Conservation (phyloP, 2,888 invertebrate species). For the Lasioglossum oenotherae region DNA sequence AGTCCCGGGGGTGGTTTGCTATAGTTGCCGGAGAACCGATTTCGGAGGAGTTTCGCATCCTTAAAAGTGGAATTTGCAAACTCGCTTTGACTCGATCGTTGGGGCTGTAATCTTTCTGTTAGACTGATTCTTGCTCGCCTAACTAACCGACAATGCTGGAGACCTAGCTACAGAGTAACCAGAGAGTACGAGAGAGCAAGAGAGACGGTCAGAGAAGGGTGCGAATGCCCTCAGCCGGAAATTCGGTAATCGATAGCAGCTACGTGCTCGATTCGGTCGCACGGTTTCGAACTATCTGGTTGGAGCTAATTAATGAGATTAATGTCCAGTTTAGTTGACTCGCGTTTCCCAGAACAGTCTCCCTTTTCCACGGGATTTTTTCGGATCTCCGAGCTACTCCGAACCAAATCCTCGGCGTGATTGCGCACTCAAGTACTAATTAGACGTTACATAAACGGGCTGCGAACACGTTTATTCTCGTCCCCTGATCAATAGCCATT, state of each 20-base stretch:
- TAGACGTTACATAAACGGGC: constrained; percentile 52
- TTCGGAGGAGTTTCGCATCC: neutral
- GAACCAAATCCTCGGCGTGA: constrained; percentile 18
- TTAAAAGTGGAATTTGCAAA: neutral
- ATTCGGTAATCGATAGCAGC: constrained; percentile 34
- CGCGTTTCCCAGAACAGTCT: neutral
- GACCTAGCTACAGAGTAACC: neutral
- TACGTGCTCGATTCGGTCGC: constrained; percentile 5
- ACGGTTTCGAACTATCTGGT: constrained; percentile 9
- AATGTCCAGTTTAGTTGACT: neutral
- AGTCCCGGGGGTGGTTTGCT: constrained; percentile 12
- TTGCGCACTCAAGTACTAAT: constrained; percentile 51
- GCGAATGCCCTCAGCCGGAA: constrained; percentile 15
- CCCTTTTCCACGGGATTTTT: neutral
- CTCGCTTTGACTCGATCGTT: neutral
- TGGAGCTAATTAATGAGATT: constrained; percentile 31
- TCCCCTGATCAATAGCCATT: constrained; percentile 62
- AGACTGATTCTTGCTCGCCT: neutral
- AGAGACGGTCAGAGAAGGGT: neutral
- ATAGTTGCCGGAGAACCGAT: neutral
- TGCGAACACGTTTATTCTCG: constrained; percentile 19
- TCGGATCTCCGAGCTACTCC: neutral
- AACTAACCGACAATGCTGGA: neutral
- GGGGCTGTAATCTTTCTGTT: neutral
- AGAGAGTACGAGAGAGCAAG: neutral